Percentiles rank a stretch among this genome's conserved stretches.
Evolutionary conservation across 64 coral and sea anemone species (phyloP).

Genomic region (Pachyseris speciosa): DNA sequence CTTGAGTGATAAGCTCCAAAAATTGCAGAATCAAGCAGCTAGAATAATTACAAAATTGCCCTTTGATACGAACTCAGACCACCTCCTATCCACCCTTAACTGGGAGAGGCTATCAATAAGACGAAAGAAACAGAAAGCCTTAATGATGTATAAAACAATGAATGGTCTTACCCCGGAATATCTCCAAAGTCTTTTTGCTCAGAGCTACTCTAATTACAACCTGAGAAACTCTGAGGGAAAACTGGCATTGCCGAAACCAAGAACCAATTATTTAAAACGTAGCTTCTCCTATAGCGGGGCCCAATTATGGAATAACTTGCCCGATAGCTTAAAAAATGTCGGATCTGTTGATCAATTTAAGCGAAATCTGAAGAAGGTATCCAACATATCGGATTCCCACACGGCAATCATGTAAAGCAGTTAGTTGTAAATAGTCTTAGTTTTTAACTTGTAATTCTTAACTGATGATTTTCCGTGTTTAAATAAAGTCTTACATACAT

Average conservation of each 20-base stretch:
- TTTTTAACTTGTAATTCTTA: no score
- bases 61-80: not conserved
- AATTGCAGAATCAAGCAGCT: slow-evolving; percentile 56
- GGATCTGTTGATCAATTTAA: not conserved
- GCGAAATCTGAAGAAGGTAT: not conserved
- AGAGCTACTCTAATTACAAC: not conserved
- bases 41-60: slow-evolving; percentile 29
- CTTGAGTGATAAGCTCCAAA: slow-evolving; percentile 51
- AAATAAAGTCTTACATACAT: no score
- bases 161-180: slow-evolving; percentile 8
- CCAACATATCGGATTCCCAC: not conserved
- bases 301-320: slow-evolving; percentile 6
- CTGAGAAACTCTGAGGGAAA: slow-evolving; percentile 29
- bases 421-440: no score
- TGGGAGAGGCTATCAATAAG: slow-evolving; percentile 19
- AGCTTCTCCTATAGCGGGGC: slow-evolving; percentile 23
- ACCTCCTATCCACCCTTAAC: not conserved
- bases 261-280: slow-evolving; percentile 20
- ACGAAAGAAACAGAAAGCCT: slow-evolving; percentile 2
- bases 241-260: not conserved
- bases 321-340: not conserved
- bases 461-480: no score
- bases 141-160: slow-evolving; percentile 26
- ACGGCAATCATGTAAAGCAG: slow-evolving; percentile 6
- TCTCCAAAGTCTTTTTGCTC: slow-evolving; percentile 11